phyloP scores from a whole-genome alignment of 2,888 invertebrate genomes.

The Lasioglossum villosulum region DNA sequence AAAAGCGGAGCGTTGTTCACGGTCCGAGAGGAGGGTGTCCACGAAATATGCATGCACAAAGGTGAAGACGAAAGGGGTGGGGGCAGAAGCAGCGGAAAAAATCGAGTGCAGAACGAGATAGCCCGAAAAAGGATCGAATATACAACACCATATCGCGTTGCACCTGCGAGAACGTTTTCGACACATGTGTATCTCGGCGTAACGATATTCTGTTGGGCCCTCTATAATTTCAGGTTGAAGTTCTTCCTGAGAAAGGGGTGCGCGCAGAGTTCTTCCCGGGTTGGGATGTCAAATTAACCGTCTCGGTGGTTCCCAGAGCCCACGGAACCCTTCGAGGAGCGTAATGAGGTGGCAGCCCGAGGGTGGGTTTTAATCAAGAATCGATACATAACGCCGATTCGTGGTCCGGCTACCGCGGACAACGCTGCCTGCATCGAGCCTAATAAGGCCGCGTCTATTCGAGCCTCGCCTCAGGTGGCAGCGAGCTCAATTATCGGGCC shows the following conservation, averaged over 20 bases:
- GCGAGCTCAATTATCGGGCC: slow-evolving; percentile 81
- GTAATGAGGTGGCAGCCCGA: slow-evolving; percentile 81
- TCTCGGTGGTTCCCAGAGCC: slow-evolving; percentile 44
- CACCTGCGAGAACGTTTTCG: slow-evolving; percentile 41
- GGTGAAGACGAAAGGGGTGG: not conserved
- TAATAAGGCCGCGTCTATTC: slow-evolving; percentile 81
- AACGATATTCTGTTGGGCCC: slow-evolving; percentile 22
- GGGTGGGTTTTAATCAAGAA: slow-evolving; percentile 82
- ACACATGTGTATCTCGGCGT: slow-evolving; percentile 22
- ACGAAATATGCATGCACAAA: slow-evolving; percentile 3
- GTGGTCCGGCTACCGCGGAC: slow-evolving; percentile 77
- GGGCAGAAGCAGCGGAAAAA: not conserved
- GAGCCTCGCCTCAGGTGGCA: slow-evolving; percentile 75
- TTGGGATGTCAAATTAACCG: slow-evolving; percentile 56
- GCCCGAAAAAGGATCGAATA: slow-evolving; percentile 26
- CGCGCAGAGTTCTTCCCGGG: not conserved
- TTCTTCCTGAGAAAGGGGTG: slow-evolving; percentile 11
- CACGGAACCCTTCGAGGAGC: slow-evolving; percentile 53
- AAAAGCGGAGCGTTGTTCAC: slow-evolving; percentile 6
- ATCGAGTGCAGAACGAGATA: not conserved
- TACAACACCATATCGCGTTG: slow-evolving; percentile 45
- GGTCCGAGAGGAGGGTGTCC: slow-evolving; percentile 2
- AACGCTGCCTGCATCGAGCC: slow-evolving; percentile 72
- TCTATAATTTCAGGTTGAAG: not conserved
- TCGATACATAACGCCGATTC: slow-evolving; percentile 81